Evolutionary conservation across 2,888 invertebrate species (phyloP).

Genomic region (Nudaria mundana): DNA sequence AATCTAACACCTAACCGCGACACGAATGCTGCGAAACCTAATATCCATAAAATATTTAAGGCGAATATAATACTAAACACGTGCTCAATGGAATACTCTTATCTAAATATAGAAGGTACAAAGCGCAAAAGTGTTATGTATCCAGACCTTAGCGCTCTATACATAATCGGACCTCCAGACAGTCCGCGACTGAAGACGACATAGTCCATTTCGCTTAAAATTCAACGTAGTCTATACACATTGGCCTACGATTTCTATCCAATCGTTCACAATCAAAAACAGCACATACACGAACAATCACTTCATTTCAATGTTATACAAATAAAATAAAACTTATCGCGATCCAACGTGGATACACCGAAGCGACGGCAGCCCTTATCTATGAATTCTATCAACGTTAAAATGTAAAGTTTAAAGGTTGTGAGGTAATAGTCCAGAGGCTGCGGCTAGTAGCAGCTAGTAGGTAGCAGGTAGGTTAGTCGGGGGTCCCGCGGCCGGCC

Average conservation of each 20-base stretch:
- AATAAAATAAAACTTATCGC: slow-evolving; percentile 28
- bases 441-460: too few species aligned
- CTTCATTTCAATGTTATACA: slow-evolving; percentile 32
- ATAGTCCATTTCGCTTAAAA: slow-evolving; percentile 18
- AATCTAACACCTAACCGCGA: slow-evolving; percentile 17
- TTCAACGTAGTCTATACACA: slow-evolving; percentile 29
- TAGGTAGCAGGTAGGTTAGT: slow-evolving; percentile 23
- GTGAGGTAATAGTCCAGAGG: slow-evolving; percentile 30
- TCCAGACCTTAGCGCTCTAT: too few species aligned
- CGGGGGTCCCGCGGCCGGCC: slow-evolving; percentile 19
- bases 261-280: slow-evolving; percentile 34
- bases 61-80: slow-evolving; percentile 26
- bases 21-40: slow-evolving; percentile 25
- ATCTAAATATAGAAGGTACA: slow-evolving; percentile 14
- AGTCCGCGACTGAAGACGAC: slow-evolving; percentile 14
- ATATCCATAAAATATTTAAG: slow-evolving; percentile 23
- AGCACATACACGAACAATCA: slow-evolving; percentile 31
- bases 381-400: slow-evolving; percentile 20
- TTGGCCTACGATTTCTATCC: slow-evolving; percentile 22
- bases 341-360: slow-evolving; percentile 28
- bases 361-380: slow-evolving; percentile 22
- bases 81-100: slow-evolving; percentile 16
- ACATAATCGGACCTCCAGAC: slow-evolving; percentile 9
- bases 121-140: too few species aligned
- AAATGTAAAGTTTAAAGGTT: slow-evolving; percentile 22